Percentiles rank a stretch among this genome's conserved stretches.
phyloP scores from a whole-genome alignment of 1,140 invertebrate species.

The Scaptomyza graminum region DNA sequence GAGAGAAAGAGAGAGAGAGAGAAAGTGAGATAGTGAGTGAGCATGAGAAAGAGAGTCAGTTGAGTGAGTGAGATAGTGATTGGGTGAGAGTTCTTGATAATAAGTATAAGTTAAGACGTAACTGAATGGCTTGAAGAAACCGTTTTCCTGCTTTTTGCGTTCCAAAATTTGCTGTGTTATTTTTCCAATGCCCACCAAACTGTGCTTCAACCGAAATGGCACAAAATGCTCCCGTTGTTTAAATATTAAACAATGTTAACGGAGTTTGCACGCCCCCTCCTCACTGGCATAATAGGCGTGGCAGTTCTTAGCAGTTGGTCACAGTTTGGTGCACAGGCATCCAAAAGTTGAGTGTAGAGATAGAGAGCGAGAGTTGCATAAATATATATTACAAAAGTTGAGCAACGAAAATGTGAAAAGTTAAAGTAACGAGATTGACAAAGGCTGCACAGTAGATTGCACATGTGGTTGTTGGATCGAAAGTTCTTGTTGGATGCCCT shows the following conservation, averaged over 20 bases:
- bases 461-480: background rate
- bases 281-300: constrained; percentile 32
- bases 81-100: constrained; percentile 28
- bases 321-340: constrained; percentile 42
- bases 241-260: constrained; percentile 35
- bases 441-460: constrained; percentile 4
- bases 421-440: constrained; percentile 9
- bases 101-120: constrained; percentile 4
- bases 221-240: constrained; percentile 51
- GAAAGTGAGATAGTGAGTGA: constrained; percentile 27
- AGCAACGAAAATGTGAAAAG: constrained; percentile 31
- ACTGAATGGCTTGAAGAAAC: constrained; percentile 14
- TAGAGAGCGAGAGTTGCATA: constrained; percentile 25
- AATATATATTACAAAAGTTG: constrained; percentile 78
- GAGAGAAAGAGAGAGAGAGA: constrained; percentile 26
- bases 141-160: too few relatives aligned
- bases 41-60: constrained; percentile 21
- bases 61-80: constrained; percentile 23
- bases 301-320: constrained; percentile 57
- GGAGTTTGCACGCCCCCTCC: constrained; percentile 33
- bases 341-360: constrained; percentile 17
- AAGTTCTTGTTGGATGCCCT: constrained; percentile 15
- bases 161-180: background rate
- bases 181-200: constrained; percentile 39
- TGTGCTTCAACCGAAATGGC: constrained; percentile 54